phyloP scores from a whole-genome alignment of 2,113 vertebrate genomes.

The Cephalopterus ornatus region DNA sequence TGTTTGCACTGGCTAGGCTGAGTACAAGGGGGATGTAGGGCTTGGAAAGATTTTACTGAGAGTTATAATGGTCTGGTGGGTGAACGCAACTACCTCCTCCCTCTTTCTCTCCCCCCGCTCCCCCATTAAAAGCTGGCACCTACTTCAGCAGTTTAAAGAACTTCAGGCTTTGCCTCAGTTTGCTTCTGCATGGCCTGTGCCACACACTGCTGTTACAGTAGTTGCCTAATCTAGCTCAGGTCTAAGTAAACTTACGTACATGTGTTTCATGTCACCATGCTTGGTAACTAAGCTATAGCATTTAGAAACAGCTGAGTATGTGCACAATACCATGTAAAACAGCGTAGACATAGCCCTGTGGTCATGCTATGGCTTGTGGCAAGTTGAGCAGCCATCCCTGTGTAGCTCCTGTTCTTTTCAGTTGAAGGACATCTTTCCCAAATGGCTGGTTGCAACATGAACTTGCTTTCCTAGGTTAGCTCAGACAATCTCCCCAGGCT shows the following conservation, averaged over 20 bases:
- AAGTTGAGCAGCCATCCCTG: neutral
- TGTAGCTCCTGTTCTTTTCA: neutral
- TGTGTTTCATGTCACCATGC: neutral
- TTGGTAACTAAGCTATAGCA: neutral
- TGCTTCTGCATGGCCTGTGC: neutral
- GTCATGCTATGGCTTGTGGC: neutral
- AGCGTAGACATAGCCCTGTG: neutral
- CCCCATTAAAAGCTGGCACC: neutral
- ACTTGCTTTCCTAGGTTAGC: neutral
- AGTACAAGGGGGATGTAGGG: neutral
- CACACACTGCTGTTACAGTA: neutral
- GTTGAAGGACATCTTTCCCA: accelerated
- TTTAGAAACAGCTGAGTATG: neutral
- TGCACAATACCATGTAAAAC: neutral
- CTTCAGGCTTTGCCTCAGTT: neutral
- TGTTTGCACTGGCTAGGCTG: accelerated
- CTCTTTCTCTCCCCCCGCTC: neutral
- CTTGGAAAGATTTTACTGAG: neutral
- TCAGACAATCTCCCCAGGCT: neutral
- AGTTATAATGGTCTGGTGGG: neutral
- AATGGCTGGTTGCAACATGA: neutral
- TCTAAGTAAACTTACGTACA: neutral
- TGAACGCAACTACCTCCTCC: neutral
- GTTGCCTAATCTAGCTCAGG: neutral
- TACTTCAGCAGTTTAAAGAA: neutral